Evolutionary conservation across 2,797 vertebrate genomes (phyloP), one percentile per base, ranked within the genome.

Genomic region (Potorous gilbertii): DNA sequence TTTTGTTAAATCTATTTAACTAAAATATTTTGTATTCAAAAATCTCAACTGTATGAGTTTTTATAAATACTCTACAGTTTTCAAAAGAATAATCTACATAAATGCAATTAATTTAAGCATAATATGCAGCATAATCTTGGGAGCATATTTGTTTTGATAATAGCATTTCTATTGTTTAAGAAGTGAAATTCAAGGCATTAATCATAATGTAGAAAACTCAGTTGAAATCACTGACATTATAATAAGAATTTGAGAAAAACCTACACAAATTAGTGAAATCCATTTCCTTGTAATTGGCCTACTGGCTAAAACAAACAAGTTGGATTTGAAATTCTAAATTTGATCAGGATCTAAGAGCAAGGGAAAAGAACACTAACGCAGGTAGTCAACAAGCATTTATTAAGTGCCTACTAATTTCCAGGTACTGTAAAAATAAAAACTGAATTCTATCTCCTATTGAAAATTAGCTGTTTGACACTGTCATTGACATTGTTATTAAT

Each of bases 1-100:
- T 92, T 18, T 92, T 40, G 55, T 66, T 29, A 87, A 96, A 90
- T 40, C 14, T 91, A 92, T 89, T 91, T 93, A 91, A 92, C 81
- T 62, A 92, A 56, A 95, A 54, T 5, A 87, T 55, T 24, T 16
- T 11, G 59, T 40, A 21, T 16, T 93, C 29, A 52, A 96, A 95
- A 90, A 56, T 57, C 12, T 93, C 54, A 46, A 54, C 14, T 40
- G 6, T 34, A 55, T 5, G 87, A 16, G 91, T 29, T 91, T 94
- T 59, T 54, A 24, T 40, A 66, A 10, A 93, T 4, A 91, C 90
- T 94, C 66, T 94, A 55, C n/a, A 29, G 91, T n/a, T 90, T 93
- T 5, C 1, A 28, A 92, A 95, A 94, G n/a, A 90, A 91, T 54
- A 54, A 54, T 66, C 12, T 40, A 62, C 27, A 90, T 54, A 90